Conservation (phyloP, 2,888 invertebrate genomes). For the Mimas tiliae region DNA sequence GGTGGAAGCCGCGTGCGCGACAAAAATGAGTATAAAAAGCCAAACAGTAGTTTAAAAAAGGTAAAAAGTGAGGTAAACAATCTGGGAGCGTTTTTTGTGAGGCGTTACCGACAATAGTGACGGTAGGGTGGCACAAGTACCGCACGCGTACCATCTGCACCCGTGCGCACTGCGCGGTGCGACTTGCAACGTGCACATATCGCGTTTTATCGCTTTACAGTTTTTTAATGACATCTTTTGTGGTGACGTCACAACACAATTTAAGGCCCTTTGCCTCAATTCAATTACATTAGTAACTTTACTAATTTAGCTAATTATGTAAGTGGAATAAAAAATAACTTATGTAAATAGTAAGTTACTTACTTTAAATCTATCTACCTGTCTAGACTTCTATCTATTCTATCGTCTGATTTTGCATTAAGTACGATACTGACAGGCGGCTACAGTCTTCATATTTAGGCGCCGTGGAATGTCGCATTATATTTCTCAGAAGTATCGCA, state of each 20-base stretch:
- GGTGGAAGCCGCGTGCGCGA: constrained; percentile 72
- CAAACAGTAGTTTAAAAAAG: constrained; percentile 78
- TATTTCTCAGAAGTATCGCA: no score
- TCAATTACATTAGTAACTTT: no score
- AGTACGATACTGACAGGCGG: no score
- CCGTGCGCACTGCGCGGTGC: constrained; percentile 33
- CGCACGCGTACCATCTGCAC: constrained; percentile 73
- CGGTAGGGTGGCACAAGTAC: constrained; percentile 69
- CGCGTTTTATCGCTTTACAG: constrained; percentile 18
- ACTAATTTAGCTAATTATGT: no score
- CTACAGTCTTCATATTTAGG: no score
- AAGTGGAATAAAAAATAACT: no score
- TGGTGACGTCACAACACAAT: constrained; percentile 14
- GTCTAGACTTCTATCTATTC: no score
- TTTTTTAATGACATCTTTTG: constrained; percentile 19
- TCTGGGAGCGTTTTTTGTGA: constrained; percentile 76
- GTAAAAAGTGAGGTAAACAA: constrained; percentile 84
- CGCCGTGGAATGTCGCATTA: no score
- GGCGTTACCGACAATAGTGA: constrained; percentile 59
- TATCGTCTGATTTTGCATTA: no score
- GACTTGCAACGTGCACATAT: constrained; percentile 1
- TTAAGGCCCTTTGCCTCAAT: no score
- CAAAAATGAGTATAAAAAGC: constrained; percentile 76
- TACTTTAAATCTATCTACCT: no score
- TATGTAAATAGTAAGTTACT: no score